phyloP scores from a whole-genome alignment of 1,140 invertebrate genomes.

The Phthorimaea operculella region DNA sequence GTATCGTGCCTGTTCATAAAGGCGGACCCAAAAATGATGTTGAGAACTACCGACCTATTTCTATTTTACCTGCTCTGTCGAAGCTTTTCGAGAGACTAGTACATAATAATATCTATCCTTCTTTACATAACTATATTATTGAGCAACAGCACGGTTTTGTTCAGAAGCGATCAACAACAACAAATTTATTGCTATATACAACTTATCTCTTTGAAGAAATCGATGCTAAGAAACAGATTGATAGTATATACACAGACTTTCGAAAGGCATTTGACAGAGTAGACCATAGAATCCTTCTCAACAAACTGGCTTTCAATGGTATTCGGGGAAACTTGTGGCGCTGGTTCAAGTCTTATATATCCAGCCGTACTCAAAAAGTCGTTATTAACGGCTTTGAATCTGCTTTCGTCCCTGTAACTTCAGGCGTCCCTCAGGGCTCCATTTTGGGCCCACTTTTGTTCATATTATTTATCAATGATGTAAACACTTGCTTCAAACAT shows the following conservation, averaged over 20 bases:
- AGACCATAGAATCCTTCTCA: constrained; percentile 5
- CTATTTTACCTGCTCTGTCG: constrained; percentile 4
- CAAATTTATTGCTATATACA: neutral
- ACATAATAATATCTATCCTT: constrained; percentile 5
- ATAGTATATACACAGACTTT: too few relatives aligned
- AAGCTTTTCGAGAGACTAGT: constrained; percentile 16
- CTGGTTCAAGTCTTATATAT: constrained; percentile 31
- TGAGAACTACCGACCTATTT: constrained; percentile 7
- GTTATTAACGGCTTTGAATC: constrained; percentile 24
- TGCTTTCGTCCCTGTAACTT: constrained; percentile 15
- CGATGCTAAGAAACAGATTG: neutral
- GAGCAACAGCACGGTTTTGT: constrained; percentile 8
- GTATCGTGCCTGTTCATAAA: constrained; percentile 8
- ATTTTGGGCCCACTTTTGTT: constrained; percentile 29
- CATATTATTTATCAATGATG: constrained; percentile 29
- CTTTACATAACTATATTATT: neutral
- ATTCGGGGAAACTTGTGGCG: constrained; percentile 11
- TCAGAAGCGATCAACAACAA: neutral
- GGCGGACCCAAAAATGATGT: neutral
- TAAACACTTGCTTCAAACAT: constrained; percentile 14
- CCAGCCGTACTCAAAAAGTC: constrained; percentile 23
- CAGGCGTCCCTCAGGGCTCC: constrained; percentile 29
- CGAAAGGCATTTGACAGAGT: too few relatives aligned
- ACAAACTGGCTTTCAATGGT: constrained; percentile 6
- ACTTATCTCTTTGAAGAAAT: constrained; percentile 5